phyloP scores from a whole-genome alignment of 2,888 invertebrate species.

The Eupelmus urozonus region DNA sequence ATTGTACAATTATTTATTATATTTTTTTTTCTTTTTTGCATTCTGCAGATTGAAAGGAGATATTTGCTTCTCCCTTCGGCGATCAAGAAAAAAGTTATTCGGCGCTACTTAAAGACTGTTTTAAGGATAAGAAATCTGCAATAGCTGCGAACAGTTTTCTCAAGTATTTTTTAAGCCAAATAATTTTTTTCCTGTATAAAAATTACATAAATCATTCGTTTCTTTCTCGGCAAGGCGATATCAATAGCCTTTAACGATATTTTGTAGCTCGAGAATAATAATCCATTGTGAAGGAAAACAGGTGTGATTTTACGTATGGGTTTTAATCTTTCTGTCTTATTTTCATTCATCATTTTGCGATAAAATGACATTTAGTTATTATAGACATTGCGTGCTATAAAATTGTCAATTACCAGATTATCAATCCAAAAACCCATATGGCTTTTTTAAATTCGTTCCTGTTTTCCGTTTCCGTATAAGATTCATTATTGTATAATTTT shows the following conservation, averaged over 20 bases:
- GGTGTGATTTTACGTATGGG: conserved; percentile 51
- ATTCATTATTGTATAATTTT: conserved; percentile 58
- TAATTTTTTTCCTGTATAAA: conserved; percentile 60
- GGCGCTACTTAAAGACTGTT: conserved; percentile 61
- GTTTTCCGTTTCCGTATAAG: conserved; percentile 57
- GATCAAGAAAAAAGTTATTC: conserved; percentile 60
- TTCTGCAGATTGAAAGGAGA: conserved; percentile 45
- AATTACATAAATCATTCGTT: conserved; percentile 29
- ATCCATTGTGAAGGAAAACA: conserved; percentile 55
- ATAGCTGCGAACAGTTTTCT: conserved; percentile 57
- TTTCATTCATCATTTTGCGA: conserved; percentile 32
- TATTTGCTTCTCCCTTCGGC: conserved; percentile 41
- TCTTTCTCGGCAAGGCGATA: conserved; percentile 21
- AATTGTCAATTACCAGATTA: conserved; percentile 57
- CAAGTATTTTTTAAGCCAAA: conserved; percentile 61
- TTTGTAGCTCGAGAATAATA: conserved; percentile 48
- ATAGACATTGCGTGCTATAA: conserved; percentile 39
- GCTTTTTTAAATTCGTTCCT: conserved; percentile 52
- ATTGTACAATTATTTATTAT: conserved; percentile 61
- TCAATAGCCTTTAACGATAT: conserved; percentile 35
- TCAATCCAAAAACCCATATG: conserved; percentile 47
- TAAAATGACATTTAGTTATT: conserved; percentile 30
- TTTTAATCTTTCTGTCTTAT: conserved; percentile 23
- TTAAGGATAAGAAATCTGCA: conserved; percentile 54
- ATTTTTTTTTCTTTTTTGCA: conserved; percentile 53